These are phyloP conservation scores for Parapristionchus giblindavisi DNA, from an alignment of 2,888 invertebrate genomes.

Conservation along the genomic window DNA sequence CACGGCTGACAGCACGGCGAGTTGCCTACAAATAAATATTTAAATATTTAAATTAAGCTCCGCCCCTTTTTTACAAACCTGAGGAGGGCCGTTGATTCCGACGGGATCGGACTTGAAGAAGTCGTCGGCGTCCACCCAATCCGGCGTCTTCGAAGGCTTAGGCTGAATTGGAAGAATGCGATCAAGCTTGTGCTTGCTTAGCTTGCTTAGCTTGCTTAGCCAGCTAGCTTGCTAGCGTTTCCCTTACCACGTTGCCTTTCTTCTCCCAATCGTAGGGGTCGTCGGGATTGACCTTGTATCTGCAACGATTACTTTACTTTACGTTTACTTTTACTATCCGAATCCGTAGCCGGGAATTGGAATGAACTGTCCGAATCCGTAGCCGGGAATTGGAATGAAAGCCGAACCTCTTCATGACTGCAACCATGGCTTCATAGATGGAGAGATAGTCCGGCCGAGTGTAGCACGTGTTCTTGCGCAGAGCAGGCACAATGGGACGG, in stretches of 20 bases:
- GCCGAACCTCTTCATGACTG: slow-evolving; percentile 3
- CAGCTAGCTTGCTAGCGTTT: no score
- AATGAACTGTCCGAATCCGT: no score
- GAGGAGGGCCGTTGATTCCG: background rate
- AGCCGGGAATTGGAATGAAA: no score
- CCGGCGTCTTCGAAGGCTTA: slow-evolving; percentile 17
- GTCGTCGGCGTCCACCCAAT: background rate
- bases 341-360: no score
- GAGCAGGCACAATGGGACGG: slow-evolving; percentile 4
- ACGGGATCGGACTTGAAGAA: slow-evolving; percentile 25
- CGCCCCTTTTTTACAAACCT: no score
- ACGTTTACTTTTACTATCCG: no score
- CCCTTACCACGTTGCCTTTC: no score
- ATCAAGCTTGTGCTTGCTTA: background rate
- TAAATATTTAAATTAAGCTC: no score
- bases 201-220: no score
- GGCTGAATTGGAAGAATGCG: slow-evolving; percentile 4
- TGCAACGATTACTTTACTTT: background rate
- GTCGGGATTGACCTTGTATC: background rate
- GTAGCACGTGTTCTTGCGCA: slow-evolving; percentile 14
- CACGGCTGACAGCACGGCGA: no score
- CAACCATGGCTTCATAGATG: slow-evolving; percentile 20
- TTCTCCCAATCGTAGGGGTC: slow-evolving; percentile 31
- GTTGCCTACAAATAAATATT: no score
- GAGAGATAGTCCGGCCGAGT: slow-evolving; percentile 15